Conservation (phyloP, 2,113 vertebrate species). For the Delphinapterus leucas region DNA sequence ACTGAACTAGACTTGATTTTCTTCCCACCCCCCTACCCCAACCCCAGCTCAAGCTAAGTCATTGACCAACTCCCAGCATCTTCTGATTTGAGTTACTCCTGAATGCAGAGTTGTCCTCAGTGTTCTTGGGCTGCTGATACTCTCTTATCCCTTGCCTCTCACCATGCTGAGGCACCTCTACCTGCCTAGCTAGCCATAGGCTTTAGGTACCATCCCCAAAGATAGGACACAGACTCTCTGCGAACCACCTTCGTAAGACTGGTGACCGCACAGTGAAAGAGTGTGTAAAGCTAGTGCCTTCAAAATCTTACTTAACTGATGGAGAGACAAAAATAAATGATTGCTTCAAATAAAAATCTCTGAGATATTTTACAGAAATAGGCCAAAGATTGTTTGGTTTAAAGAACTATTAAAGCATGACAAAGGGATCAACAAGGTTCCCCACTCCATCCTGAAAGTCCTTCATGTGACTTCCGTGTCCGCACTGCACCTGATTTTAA, state of each 20-base stretch:
- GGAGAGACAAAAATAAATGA: conserved; percentile 58
- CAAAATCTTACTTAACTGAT: neutral
- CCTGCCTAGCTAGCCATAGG: neutral
- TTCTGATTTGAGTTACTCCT: neutral
- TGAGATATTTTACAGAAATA: conserved; percentile 33
- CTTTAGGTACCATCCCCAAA: neutral
- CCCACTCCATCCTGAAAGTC: conserved; percentile 80
- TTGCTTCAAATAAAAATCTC: conserved; percentile 58
- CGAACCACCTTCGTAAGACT: neutral
- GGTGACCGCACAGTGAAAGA: neutral
- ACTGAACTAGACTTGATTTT: too few relatives aligned
- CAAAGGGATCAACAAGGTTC: conserved; percentile 63
- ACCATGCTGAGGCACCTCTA: neutral
- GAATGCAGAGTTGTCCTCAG: neutral
- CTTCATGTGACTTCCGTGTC: conserved; percentile 84
- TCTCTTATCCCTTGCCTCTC: neutral
- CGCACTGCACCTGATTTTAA: conserved; percentile 81
- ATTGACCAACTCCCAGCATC: neutral
- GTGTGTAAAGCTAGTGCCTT: neutral
- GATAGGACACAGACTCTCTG: fast-evolving
- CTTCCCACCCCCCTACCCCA: too few relatives aligned
- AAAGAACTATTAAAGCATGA: conserved; percentile 73
- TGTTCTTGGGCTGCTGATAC: neutral
- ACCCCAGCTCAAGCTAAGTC: neutral
- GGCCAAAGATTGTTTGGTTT: conserved; percentile 52